Base-by-base conservation (phyloP, 2,888 invertebrate genomes). In the Limenitis camilla region DNA sequence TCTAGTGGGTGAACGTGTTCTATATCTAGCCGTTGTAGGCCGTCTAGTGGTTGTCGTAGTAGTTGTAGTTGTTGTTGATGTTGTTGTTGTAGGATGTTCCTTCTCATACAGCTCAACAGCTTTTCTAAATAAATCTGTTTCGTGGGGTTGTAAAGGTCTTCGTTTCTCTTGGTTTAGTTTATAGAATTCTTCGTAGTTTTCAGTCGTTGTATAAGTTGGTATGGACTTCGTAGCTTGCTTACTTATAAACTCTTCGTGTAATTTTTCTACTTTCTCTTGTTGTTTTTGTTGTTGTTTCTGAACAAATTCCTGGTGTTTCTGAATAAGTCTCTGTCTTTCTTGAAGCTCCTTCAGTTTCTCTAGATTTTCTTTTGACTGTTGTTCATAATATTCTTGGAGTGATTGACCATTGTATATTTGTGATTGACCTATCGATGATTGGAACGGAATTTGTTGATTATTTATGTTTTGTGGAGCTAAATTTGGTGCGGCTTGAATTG, bases 211-310 rank as follows among this genome's bases (percentile, higher is more conserved):
- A 61, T 68, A 88, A 41, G 82, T 71, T 57, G 90, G 90, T 60
- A 89, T 76, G 52, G 89, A 83, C 62, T 90, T 90, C 29, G 91
- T 91, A 5, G 93, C 90, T 69, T 95, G 94, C 60, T 91, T 90
- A 60, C 89, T 90, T 0, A 92, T 64, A 66, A 92, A 93, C 53
- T 92, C 92, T 60, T 91, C 90, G 61, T 94, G 94, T 30, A 93
- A 85, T 63, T 91, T 90, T 59, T 93, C 90, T 0, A 93, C 91
- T 68, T 94, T 94, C 65, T 93, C 92, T 66, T 94, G 91, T 40
- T 93, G 92, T 62, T 93, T 93, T 61, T 94, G 90, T 63, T 94
- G 94, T 65, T 94, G 94, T 66, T 92, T 93, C 64, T 94, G 93
- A 5, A 93, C 90, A 62, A 94, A 92, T 61, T 94, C 90, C 64